phyloP scores from a whole-genome alignment of 2,888 invertebrate species.

The Thecocarcelia acutangulata region DNA sequence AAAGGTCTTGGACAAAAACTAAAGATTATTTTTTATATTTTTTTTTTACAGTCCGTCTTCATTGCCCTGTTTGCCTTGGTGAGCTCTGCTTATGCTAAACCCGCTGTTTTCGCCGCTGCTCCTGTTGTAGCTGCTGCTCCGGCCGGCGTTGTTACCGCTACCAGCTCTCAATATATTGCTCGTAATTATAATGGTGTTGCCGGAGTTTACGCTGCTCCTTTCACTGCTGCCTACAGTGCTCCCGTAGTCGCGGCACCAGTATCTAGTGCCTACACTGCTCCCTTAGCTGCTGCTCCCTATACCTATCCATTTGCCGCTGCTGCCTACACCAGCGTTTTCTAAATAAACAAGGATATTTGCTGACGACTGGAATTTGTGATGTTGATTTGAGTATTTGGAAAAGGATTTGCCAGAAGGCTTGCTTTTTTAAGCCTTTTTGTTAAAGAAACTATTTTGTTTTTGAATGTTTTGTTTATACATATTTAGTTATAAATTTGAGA shows the following conservation, averaged over 20 bases:
- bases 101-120: constrained; percentile 74
- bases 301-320: constrained; percentile 78
- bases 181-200: constrained; percentile 74
- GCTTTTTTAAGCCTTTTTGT: constrained; percentile 56
- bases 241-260: constrained; percentile 73
- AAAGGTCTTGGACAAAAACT: background rate
- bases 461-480: constrained; percentile 15
- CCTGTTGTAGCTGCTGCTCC: constrained; percentile 68
- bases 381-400: constrained; percentile 17
- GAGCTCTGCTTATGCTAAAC: constrained; percentile 83
- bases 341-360: constrained; percentile 54
- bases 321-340: constrained; percentile 74
- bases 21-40: background rate
- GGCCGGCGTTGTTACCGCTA: constrained; percentile 79
- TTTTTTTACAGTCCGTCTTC: constrained; percentile 78
- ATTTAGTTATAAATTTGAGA: constrained; percentile 16
- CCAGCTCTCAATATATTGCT: constrained; percentile 80
- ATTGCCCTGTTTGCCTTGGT: constrained; percentile 80
- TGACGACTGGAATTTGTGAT: constrained; percentile 51
- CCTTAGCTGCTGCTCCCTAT: constrained; percentile 71
- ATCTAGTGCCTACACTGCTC: constrained; percentile 73
- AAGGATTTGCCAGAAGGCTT: constrained; percentile 14
- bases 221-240: constrained; percentile 73
- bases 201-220: constrained; percentile 72
- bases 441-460: constrained; percentile 48